These are phyloP conservation scores for Erythrolamprus reginae DNA, from an alignment of 2,113 vertebrate species.

Conservation along the genomic window DNA sequence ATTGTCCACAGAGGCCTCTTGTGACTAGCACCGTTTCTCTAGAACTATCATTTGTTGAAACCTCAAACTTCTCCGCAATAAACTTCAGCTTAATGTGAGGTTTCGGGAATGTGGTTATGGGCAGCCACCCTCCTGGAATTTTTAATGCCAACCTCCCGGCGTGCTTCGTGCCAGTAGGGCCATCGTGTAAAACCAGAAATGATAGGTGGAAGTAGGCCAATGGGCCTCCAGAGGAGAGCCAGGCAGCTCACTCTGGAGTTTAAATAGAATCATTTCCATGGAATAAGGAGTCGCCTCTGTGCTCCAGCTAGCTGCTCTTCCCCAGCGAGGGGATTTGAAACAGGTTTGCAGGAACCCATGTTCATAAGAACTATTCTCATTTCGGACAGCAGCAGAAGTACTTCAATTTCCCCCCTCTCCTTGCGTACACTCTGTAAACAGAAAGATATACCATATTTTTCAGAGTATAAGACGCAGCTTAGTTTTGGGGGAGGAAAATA, in stretches of 20 bases:
- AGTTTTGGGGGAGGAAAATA: no score
- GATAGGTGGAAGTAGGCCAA: neutral
- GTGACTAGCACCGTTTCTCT: neutral
- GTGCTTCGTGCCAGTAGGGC: no score
- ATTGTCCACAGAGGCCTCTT: neutral
- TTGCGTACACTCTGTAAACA: neutral
- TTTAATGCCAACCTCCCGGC: neutral
- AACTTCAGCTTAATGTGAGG: neutral
- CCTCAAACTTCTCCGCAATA: neutral
- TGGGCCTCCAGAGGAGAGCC: neutral
- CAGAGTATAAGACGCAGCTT: no score
- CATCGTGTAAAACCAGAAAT: neutral
- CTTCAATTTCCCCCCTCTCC: neutral
- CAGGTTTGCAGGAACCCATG: neutral
- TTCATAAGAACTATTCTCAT: neutral
- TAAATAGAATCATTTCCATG: neutral
- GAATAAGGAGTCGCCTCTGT: neutral
- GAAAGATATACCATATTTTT: no score
- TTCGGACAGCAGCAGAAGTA: neutral
- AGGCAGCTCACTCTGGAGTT: neutral
- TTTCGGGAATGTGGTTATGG: neutral
- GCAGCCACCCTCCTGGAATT: neutral
- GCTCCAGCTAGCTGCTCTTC: neutral
- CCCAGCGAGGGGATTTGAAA: neutral
- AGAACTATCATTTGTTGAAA: neutral